Evolutionary conservation across 2,113 vertebrate genomes (phyloP).

Genomic region (Oceanodroma tethys): DNA sequence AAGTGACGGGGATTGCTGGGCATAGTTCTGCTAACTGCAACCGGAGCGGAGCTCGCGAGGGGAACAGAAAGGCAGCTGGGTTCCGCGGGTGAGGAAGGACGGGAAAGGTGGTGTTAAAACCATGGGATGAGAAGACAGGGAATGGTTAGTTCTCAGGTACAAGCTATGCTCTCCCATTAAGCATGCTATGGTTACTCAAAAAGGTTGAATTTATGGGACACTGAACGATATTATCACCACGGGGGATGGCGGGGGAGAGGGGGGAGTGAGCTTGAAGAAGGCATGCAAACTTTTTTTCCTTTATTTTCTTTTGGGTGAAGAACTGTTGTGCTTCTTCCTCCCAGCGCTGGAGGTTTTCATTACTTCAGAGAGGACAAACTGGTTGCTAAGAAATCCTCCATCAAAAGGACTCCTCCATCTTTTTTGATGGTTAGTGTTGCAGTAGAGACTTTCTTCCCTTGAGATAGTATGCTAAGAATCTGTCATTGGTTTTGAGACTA

Average conservation of each 20-base stretch:
- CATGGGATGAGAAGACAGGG: neutral
- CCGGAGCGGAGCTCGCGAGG: neutral
- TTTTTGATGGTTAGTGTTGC: neutral
- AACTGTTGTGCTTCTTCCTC: neutral
- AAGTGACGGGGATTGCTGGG: neutral
- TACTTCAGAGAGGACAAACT: neutral
- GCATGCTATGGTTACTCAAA: neutral
- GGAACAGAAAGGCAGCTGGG: fast-evolving
- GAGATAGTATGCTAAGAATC: neutral
- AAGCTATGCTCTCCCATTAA: fast-evolving
- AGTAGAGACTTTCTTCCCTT: neutral
- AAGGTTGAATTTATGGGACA: neutral
- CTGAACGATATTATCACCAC: neutral
- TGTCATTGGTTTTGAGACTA: neutral
- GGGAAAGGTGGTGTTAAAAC: neutral
- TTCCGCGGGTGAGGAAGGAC: fast-evolving
- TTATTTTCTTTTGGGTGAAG: neutral
- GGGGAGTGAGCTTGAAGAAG: neutral
- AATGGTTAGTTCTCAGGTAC: neutral
- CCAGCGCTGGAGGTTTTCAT: neutral
- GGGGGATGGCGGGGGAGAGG: fast-evolving
- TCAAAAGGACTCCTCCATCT: no score
- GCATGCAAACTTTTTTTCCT: neutral
- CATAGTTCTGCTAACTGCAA: fast-evolving
- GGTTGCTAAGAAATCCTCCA: neutral